A percentile compares a stretch with the other conserved stretches of the same genome.
Conservation (phyloP, 2,797 vertebrate genomes). For the Pangasius larnaudii region DNA sequence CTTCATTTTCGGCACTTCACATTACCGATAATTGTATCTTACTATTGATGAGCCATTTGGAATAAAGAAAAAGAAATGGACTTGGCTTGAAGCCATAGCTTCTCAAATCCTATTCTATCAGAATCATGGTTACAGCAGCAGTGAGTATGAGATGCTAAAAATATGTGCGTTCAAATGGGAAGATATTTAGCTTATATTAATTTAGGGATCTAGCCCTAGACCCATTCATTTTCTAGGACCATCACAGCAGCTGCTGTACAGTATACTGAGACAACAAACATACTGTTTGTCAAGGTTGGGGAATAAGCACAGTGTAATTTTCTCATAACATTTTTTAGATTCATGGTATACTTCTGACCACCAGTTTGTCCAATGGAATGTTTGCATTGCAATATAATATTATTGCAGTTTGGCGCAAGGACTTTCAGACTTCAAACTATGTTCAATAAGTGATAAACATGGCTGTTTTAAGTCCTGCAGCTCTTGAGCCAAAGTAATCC, state of each 20-base stretch:
- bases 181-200: neutral
- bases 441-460: slow-evolving; percentile 18
- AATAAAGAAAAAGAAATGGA: neutral
- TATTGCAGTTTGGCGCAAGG: neutral
- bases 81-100: neutral
- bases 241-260: neutral
- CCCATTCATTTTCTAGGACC: too few relatives aligned
- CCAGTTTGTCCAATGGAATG: neutral
- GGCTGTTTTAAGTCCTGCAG: neutral
- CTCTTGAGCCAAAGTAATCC: neutral
- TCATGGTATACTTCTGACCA: neutral
- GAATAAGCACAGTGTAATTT: neutral
- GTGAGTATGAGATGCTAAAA: neutral
- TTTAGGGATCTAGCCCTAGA: neutral
- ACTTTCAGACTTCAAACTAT: slow-evolving; percentile 3
- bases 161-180: neutral
- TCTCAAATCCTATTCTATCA: neutral
- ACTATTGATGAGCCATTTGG: neutral
- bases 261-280: neutral
- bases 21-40: neutral
- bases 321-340: neutral
- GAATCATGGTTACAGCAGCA: neutral
- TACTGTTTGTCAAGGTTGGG: neutral
- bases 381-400: neutral
- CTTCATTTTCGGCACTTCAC: neutral